phyloP scores from a whole-genome alignment of 2,797 vertebrate species.

The Arctocebus calabarensis region DNA sequence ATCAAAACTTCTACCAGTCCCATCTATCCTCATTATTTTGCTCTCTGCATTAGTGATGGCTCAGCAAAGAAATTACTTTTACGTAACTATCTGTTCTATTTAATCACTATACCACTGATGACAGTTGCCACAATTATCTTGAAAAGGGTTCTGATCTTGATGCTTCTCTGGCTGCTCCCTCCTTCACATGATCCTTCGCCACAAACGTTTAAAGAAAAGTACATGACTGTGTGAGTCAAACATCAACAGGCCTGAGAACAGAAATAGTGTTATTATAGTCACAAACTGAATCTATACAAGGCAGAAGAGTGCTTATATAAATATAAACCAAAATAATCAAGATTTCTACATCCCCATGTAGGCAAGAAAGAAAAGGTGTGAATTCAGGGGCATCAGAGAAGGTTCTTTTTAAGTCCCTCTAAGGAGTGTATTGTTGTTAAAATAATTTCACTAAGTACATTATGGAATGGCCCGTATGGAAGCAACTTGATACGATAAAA shows the following conservation, averaged over 20 bases:
- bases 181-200: background rate
- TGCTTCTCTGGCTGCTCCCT: background rate
- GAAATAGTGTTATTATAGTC: background rate
- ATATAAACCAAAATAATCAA: constrained; percentile 29
- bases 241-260: background rate
- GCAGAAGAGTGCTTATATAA: background rate
- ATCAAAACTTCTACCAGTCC: constrained; percentile 39
- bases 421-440: constrained; percentile 39
- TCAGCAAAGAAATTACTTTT: constrained; percentile 56
- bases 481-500: background rate
- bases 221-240: background rate
- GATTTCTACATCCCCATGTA: background rate
- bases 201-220: constrained; percentile 23
- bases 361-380: background rate
- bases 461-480: background rate
- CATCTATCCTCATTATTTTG: background rate
- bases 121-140: background rate
- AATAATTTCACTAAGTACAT: background rate
- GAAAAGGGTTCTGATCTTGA: background rate
- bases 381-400: background rate
- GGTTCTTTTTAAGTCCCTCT: constrained; percentile 22
- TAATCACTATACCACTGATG: background rate
- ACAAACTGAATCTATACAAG: background rate
- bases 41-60: background rate
- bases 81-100: background rate